phyloP scores from a whole-genome alignment of 2,888 invertebrate species.

The Hyalella azteca region DNA sequence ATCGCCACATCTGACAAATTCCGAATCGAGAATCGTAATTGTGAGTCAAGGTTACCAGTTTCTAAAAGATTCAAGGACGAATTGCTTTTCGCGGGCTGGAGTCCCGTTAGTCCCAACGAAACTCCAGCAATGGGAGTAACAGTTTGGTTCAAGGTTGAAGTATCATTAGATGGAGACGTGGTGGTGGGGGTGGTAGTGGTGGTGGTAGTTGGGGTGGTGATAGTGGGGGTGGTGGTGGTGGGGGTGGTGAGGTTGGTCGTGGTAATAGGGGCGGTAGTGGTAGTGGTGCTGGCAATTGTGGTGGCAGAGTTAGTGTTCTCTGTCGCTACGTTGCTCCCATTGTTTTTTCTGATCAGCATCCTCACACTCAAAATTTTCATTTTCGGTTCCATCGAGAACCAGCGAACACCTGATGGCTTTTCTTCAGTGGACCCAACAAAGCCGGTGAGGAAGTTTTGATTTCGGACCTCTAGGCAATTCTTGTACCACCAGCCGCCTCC shows the following conservation, averaged over 20 bases:
- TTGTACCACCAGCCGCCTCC: background rate
- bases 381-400: background rate
- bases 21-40: background rate
- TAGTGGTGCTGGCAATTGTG: background rate
- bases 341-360: background rate
- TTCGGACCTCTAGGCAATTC: background rate
- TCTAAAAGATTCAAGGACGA: background rate
- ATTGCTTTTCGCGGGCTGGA: background rate
- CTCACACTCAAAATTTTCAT: background rate
- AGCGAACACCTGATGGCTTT: background rate
- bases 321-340: background rate
- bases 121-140: background rate
- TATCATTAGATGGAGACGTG: too few species aligned
- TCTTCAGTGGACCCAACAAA: background rate
- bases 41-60: background rate
- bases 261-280: background rate
- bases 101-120: background rate
- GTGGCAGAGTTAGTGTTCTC: background rate
- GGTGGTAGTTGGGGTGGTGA: background rate
- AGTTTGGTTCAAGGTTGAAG: too few species aligned
- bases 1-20: background rate
- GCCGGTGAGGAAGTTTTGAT: background rate
- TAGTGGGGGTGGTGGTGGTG: background rate
- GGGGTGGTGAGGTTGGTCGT: background rate
- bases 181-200: background rate